phyloP scores from a whole-genome alignment of 2,113 vertebrate genomes.

The Tyto alba region DNA sequence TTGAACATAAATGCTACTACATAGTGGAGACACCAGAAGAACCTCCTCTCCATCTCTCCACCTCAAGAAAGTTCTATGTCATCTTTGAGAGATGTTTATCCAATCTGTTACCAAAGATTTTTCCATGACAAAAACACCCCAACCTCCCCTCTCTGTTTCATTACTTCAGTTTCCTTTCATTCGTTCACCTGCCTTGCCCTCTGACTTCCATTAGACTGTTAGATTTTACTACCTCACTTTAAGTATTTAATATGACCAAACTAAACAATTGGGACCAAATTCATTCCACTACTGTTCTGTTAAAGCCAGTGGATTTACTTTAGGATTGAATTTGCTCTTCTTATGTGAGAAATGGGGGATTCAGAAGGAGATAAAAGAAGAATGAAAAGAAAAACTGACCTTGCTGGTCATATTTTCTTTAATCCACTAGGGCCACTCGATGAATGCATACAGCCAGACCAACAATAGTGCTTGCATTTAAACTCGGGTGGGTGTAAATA shows the following conservation, averaged over 20 bases:
- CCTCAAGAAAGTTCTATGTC: not conserved
- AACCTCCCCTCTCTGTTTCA: not conserved
- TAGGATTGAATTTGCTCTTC: not conserved
- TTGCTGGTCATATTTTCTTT: constrained; percentile 57
- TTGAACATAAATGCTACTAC: not conserved
- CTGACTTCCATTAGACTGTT: not conserved
- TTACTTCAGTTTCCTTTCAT: not conserved
- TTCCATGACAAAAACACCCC: not conserved
- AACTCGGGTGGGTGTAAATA: constrained; percentile 69
- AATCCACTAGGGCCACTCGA: constrained; percentile 29
- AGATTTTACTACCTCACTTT: not conserved
- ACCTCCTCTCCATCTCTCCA: not conserved
- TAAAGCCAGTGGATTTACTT: not conserved
- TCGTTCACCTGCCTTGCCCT: not conserved
- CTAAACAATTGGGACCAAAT: not conserved
- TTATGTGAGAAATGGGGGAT: not conserved
- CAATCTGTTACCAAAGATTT: not conserved
- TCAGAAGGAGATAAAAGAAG: constrained; percentile 8
- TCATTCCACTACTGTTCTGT: not conserved
- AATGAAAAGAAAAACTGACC: constrained; percentile 43
- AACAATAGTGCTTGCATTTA: constrained; percentile 63
- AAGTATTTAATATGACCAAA: not conserved
- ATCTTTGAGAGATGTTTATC: not conserved
- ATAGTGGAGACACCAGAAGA: not conserved
- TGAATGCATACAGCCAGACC: constrained; percentile 54